Evolutionary conservation across 2,797 vertebrate genomes (phyloP), one percentile per base, ranked within the genome.

Genomic region (Cirrhinus molitorella): DNA sequence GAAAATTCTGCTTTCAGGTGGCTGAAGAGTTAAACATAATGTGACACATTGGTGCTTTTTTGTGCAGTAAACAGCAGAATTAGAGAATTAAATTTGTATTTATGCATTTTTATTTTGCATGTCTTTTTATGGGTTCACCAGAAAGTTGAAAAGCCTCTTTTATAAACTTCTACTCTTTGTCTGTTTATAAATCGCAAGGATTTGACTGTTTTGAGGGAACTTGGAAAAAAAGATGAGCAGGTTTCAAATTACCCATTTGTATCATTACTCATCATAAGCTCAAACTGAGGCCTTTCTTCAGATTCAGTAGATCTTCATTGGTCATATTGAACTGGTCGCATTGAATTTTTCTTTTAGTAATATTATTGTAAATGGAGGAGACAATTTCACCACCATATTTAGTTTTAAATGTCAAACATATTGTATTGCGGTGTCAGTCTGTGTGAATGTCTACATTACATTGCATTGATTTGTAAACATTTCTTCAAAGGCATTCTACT

Each of bases 101-200:
- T 19, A 40, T 57, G 40, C 8, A 61, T 72, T 80, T 71, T 71
- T 17, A 34, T 11, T 71, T 71, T 37, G 4, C 21, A 12, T 31
- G 31, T 53, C 21, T 9, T 68, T 40, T 1, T 14, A 9, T 77
- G 43, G n/a, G 12, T 25, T 23, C 70, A 12, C 49, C 25, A 47
- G 45, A 57, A 11, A 68, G 49, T 17, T 66, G 2, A 74, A 71
- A 70, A 23, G 10, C 51, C 23, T 72, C 37, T 59, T 47, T 81
- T 70, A 80, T 40, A 19, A 57, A 40, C 1, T 45, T 28, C 74
- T 57, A 40, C 40, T 49, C 31, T 80, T 21, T 57, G 23, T 28
- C 49, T 80, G 31, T 70, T 53, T 37, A 28, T 80, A 80, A 80
- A 70, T 57, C 37, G n/a, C 31, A 55, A n/a, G 71, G 71, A 40